Conservation (phyloP, 2,113 vertebrate species). For the Scortum barcoo region DNA sequence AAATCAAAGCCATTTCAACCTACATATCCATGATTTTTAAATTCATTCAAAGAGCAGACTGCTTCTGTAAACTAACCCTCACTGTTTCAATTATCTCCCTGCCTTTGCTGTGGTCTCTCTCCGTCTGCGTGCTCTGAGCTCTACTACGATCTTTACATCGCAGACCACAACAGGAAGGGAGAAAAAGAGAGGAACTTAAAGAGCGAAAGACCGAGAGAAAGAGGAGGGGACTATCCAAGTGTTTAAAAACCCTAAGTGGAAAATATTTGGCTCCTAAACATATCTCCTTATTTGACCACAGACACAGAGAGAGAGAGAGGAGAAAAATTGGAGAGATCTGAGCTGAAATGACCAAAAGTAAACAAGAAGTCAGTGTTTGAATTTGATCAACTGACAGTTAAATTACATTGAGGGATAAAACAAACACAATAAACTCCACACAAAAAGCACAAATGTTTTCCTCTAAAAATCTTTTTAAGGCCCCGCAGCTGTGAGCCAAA, state of each 20-base stretch:
- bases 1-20: not conserved
- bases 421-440: not conserved
- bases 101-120: slow-evolving; percentile 29
- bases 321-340: slow-evolving; percentile 38
- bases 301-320: slow-evolving; percentile 57
- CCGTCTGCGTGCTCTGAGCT: slow-evolving; percentile 55
- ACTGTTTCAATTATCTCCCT: slow-evolving; percentile 34
- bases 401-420: slow-evolving; percentile 8
- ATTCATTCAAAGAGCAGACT: slow-evolving; percentile 1
- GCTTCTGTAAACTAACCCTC: slow-evolving; percentile 17
- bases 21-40: not conserved
- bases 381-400: slow-evolving; percentile 17
- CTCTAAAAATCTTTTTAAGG: not conserved
- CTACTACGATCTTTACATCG: slow-evolving; percentile 62
- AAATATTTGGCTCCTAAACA: slow-evolving; percentile 79
- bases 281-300: slow-evolving; percentile 85
- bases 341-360: slow-evolving; percentile 51
- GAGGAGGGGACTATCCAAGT: slow-evolving; percentile 72
- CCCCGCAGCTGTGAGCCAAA: not conserved
- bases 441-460: not conserved
- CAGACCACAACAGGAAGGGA: slow-evolving; percentile 47
- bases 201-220: slow-evolving; percentile 36
- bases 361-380: slow-evolving; percentile 20
- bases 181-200: slow-evolving; percentile 11
- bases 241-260: slow-evolving; percentile 79